These are phyloP conservation scores for Troides aeacus DNA, from an alignment of 2,888 invertebrate genomes.

Conservation along the genomic window DNA sequence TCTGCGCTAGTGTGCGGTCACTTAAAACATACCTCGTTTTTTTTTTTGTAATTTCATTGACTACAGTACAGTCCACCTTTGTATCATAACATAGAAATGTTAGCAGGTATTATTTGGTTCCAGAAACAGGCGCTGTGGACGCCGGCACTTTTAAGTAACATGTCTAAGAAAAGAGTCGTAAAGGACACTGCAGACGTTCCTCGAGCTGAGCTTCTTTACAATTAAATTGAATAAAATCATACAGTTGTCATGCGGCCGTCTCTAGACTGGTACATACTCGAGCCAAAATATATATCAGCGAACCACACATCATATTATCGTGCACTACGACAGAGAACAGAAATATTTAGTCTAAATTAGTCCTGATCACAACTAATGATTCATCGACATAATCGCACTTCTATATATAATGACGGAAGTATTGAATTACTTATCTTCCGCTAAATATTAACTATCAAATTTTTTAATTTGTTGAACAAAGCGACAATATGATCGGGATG, in stretches of 20 bases:
- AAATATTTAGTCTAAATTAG: conserved; percentile 10
- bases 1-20: too few relatives aligned
- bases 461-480: too few relatives aligned
- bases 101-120: too few relatives aligned
- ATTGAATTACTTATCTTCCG: neutral
- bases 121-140: too few relatives aligned
- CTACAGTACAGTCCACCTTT: too few relatives aligned
- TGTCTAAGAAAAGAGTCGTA: neutral
- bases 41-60: too few relatives aligned
- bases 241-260: neutral
- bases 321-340: conserved; percentile 2
- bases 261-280: neutral
- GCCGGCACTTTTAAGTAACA: too few relatives aligned
- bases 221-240: neutral
- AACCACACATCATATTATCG: neutral
- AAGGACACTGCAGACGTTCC: neutral
- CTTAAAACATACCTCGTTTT: too few relatives aligned
- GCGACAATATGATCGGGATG: too few relatives aligned
- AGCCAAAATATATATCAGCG: conserved; percentile 7
- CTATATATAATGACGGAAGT: neutral
- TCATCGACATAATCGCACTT: conserved; percentile 16
- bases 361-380: conserved; percentile 10
- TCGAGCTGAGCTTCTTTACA: neutral
- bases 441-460: neutral
- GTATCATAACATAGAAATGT: too few relatives aligned